Percentiles rank a stretch among this genome's conserved stretches.
Conservation (phyloP, 1,140 invertebrate genomes). For the Drosophila pachea region DNA sequence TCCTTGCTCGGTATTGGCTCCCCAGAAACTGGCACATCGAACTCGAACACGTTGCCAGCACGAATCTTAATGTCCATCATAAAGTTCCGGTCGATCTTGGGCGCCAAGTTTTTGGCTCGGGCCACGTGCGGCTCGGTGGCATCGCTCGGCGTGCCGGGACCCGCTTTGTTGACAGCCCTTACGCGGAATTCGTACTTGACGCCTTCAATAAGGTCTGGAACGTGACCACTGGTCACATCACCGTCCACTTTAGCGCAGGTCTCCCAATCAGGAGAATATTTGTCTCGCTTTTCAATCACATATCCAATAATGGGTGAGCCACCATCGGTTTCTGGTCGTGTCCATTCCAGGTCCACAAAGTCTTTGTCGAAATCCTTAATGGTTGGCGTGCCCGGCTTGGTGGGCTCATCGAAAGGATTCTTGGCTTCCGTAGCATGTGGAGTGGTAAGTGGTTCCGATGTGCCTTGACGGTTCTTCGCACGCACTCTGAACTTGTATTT, state of each 20-base stretch:
- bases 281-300: conserved; percentile 97
- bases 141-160: conserved; percentile 93
- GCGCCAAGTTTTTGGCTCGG: conserved; percentile 93
- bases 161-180: conserved; percentile 95
- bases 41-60: conserved; percentile 95
- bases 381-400: conserved; percentile 91
- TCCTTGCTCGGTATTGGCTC: conserved; percentile 96
- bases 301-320: conserved; percentile 95
- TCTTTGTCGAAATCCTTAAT: conserved; percentile 95
- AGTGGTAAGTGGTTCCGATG: conserved; percentile 94
- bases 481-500: conserved; percentile 98
- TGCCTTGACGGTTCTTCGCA: conserved; percentile 97
- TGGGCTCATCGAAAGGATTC: conserved; percentile 96
- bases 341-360: conserved; percentile 97
- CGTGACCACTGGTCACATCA: conserved; percentile 89
- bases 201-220: conserved; percentile 93
- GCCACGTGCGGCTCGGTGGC: conserved; percentile 92
- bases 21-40: conserved; percentile 95
- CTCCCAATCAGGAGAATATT: conserved; percentile 92
- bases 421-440: conserved; percentile 96
- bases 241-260: conserved; percentile 91
- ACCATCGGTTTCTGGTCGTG: conserved; percentile 90
- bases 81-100: conserved; percentile 95
- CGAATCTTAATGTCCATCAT: conserved; percentile 95
- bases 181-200: conserved; percentile 96